Conservation (phyloP, 2,797 vertebrate species). For the Botia kubotai region DNA sequence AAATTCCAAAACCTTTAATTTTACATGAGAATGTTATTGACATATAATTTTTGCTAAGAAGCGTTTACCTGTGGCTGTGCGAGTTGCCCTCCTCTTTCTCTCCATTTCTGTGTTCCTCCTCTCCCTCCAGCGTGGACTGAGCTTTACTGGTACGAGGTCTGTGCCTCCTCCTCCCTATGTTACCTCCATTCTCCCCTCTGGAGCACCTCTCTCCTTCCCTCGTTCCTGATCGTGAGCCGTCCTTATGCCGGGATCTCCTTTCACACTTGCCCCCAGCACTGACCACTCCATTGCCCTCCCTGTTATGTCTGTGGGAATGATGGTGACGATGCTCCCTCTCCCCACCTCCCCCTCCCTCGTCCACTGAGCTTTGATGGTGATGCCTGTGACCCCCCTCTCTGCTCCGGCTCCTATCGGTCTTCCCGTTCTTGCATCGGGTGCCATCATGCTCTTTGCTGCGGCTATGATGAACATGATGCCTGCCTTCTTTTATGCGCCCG, state of each 20-base stretch:
- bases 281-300: conserved; percentile 81
- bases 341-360: conserved; percentile 72
- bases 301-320: conserved; percentile 80
- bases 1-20: not conserved
- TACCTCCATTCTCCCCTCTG: conserved; percentile 76
- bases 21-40: not conserved
- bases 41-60: not conserved
- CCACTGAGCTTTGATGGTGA: conserved; percentile 73
- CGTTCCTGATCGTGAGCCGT: conserved; percentile 73
- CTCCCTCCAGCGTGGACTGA: conserved; percentile 72
- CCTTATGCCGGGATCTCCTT: conserved; percentile 81
- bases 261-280: conserved; percentile 73
- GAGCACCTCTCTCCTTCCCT: conserved; percentile 77
- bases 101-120: conserved; percentile 72
- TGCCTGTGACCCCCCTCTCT: conserved; percentile 78
- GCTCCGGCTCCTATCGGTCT: conserved; percentile 75
- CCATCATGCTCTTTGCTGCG: conserved; percentile 83
- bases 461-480: conserved; percentile 83
- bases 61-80: conserved; percentile 78
- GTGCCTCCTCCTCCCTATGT: conserved; percentile 79
- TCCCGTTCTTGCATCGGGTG: conserved; percentile 68
- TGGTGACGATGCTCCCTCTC: conserved; percentile 83
- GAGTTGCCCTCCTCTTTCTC: conserved; percentile 75
- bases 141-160: conserved; percentile 76
- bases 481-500: conserved; percentile 72